phyloP scores from a whole-genome alignment of 2,797 vertebrate species.

The Diplodus puntazzo region DNA sequence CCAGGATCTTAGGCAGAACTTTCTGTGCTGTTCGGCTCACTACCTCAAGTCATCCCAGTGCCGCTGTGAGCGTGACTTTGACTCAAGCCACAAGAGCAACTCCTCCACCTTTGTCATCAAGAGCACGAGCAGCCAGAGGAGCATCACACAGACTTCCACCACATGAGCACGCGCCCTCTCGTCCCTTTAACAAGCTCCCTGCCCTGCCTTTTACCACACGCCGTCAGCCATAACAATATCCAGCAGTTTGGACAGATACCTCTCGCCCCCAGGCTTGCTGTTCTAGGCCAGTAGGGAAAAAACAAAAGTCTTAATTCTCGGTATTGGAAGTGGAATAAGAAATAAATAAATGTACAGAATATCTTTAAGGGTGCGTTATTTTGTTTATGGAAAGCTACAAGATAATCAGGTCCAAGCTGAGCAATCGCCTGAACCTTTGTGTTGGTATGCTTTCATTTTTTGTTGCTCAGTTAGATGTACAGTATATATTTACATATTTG shows the following conservation, averaged over 20 bases:
- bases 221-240: slow-evolving; percentile 16
- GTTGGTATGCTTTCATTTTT: slow-evolving; percentile 24
- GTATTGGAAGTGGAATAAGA: slow-evolving; percentile 21
- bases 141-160: slow-evolving; percentile 85
- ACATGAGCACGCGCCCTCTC: slow-evolving; percentile 66
- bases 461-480: slow-evolving; percentile 38
- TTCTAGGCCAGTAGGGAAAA: slow-evolving; percentile 5
- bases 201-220: slow-evolving; percentile 7
- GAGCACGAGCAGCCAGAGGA: slow-evolving; percentile 92
- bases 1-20: slow-evolving; percentile 91
- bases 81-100: slow-evolving; percentile 92
- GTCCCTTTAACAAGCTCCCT: neutral
- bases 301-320: slow-evolving; percentile 3
- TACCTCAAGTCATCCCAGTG: slow-evolving; percentile 88
- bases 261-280: slow-evolving; percentile 1
- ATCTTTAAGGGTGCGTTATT: slow-evolving; percentile 3
- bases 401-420: slow-evolving; percentile 27
- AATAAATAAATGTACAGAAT: slow-evolving; percentile 31
- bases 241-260: slow-evolving; percentile 28
- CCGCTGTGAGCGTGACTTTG: slow-evolving; percentile 87
- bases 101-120: slow-evolving; percentile 92
- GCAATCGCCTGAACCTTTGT: slow-evolving; percentile 26
- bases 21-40: slow-evolving; percentile 90
- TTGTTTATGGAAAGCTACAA: slow-evolving; percentile 2
- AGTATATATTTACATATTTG: slow-evolving; percentile 34